A percentile compares a stretch with the other conserved stretches of the same genome.
Evolutionary conservation across 2,888 invertebrate species (phyloP).

Genomic region (Agapostemon virescens): DNA sequence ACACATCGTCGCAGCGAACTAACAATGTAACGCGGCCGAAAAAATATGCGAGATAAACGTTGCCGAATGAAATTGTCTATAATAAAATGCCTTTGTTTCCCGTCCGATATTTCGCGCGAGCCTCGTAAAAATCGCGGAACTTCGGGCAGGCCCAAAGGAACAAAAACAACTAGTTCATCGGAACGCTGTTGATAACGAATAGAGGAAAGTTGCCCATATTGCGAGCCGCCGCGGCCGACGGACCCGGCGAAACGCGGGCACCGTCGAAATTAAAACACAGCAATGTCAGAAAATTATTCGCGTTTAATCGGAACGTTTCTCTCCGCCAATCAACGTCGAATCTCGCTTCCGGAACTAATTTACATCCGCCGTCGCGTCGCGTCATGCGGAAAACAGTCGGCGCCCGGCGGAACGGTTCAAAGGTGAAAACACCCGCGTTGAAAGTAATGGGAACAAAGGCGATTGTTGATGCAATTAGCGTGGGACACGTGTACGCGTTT

Average conservation of each 20-base stretch:
- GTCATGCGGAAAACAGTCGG: not conserved
- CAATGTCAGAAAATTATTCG: constrained; percentile 16
- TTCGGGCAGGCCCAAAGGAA: too few relatives aligned
- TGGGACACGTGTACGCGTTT: not conserved
- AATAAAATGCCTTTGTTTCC: not conserved
- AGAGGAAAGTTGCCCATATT: not conserved
- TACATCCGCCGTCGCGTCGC: not conserved
- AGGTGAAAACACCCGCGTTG: constrained; percentile 2
- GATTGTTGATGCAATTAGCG: not conserved
- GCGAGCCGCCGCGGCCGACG: not conserved
- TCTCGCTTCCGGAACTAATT: constrained; percentile 28
- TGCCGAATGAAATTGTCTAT: not conserved
- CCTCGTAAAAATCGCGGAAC: not conserved
- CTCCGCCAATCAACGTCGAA: constrained; percentile 11
- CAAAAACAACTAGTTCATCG: not conserved
- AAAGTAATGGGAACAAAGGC: constrained; percentile 23
- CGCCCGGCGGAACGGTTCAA: constrained; percentile 6
- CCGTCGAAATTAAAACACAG: constrained; percentile 3
- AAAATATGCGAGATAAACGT: not conserved
- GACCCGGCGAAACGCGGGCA: not conserved
- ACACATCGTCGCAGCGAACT: not conserved
- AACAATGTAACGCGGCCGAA: not conserved
- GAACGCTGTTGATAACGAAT: not conserved
- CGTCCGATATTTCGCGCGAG: not conserved
- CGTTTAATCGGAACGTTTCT: constrained; percentile 19